Base-by-base conservation (phyloP, 2,888 invertebrate genomes). In the Xylocampa areola region DNA sequence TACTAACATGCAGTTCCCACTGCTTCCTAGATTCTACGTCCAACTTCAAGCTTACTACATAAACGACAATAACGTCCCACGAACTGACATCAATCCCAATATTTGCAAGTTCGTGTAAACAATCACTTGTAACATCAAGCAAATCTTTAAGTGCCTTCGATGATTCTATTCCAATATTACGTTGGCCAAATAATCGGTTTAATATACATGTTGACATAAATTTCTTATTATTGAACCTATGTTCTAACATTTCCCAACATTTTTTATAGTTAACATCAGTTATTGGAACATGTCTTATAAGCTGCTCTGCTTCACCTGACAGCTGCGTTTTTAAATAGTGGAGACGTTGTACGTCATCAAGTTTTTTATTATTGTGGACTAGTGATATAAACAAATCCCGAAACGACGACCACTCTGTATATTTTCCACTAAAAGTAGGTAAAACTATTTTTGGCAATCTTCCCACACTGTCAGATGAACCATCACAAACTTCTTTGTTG, bases 111-210 rank as follows among this genome's bases (percentile, higher is more conserved):
- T 29, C 36, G 11, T 23, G n/a, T 8, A 49, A 25, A 32, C 49
- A 49, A 6, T 50, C 50, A 7, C 19, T 11, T 16, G 50, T 50
- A 1, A 41, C 41, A 29, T 50, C 41, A 19, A 50, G 11, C 7
- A 50, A 29, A 2, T 41, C 27, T 29, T 50, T 50, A 3, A 40
- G 13, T 4, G 11, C 17, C 4, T 4, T 13, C 2, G 33, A 23
- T 17, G 50, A 35, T 23, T 50, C 40, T 4, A 6, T 1, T 4
- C 6, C 11, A 3, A 35, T 36, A 19, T 30, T 35, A n/a, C 11
- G 29, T 21, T 41, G 40, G 16, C 40, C 23, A 0, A 50, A 17
- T 11, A 50, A 30, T 27, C 35, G 16, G 6, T 8, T 25, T 8
- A 33, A 25, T 16, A 50, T 40, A 10, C 21, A 27, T 13, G 40